Percentiles rank a stretch among this genome's conserved stretches.
Conservation (phyloP, 2,888 invertebrate species). For the Rutpela maculata region DNA sequence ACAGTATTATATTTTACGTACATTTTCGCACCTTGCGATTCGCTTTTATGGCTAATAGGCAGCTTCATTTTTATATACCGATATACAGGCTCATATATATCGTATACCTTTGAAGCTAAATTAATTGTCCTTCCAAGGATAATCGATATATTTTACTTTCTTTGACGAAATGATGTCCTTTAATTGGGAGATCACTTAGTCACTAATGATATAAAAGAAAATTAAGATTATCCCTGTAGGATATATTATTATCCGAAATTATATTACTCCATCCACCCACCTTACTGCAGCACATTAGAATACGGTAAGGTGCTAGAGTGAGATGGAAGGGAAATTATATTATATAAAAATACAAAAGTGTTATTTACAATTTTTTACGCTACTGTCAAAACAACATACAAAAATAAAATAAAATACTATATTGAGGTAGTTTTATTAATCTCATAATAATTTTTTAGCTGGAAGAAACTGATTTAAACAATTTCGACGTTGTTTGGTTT, state of each 20-base stretch:
- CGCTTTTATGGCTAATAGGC: constrained; percentile 60
- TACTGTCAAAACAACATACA: constrained; percentile 32
- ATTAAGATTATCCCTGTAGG: constrained; percentile 27
- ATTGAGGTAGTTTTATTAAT: constrained; percentile 36
- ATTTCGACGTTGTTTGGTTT: constrained; percentile 1
- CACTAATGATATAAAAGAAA: constrained; percentile 14
- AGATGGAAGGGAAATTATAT: constrained; percentile 11
- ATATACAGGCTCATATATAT: constrained; percentile 71
- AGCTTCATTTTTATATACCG: constrained; percentile 65
- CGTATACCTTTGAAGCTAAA: constrained; percentile 62
- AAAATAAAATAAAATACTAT: constrained; percentile 28
- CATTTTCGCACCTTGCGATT: constrained; percentile 72
- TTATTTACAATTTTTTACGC: constrained; percentile 38
- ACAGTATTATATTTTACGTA: constrained; percentile 54
- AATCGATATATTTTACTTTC: constrained; percentile 19
- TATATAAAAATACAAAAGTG: constrained; percentile 43
- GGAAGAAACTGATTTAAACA: constrained; percentile 28
- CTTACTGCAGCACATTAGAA: background rate
- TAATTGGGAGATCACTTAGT: constrained; percentile 18
- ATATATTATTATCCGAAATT: constrained; percentile 13
- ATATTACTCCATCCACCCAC: constrained; percentile 3
- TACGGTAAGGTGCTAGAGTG: background rate
- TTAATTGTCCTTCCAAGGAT: constrained; percentile 29
- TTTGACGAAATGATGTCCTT: constrained; percentile 2
- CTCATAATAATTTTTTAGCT: constrained; percentile 9